These are phyloP conservation scores for Anguilla obscura DNA, from an alignment of 2,797 vertebrate genomes.

Conservation along the genomic window DNA sequence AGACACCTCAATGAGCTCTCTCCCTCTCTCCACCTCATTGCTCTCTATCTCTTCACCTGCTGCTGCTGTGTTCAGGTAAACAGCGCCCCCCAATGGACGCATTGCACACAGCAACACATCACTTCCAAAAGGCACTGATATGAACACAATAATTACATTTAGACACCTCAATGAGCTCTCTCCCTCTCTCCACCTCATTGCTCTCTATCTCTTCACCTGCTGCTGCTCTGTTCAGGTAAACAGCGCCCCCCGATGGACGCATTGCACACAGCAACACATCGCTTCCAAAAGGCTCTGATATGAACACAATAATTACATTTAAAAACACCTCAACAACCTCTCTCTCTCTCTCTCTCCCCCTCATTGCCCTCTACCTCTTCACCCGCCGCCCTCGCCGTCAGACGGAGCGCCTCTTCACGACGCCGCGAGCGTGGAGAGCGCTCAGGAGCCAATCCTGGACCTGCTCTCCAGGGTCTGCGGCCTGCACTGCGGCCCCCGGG, in stretches of 20 bases:
- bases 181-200: background rate
- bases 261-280: background rate
- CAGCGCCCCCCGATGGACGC: constrained; percentile 25
- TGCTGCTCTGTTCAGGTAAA: constrained; percentile 88
- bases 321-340: too few relatives aligned
- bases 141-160: background rate
- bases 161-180: background rate
- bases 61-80: constrained; percentile 88
- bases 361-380: background rate
- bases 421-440: constrained; percentile 79
- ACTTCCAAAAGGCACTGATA: background rate
- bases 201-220: background rate
- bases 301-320: background rate
- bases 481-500: constrained; percentile 76
- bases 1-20: background rate
- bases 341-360: background rate
- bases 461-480: constrained; percentile 86
- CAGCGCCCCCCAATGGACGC: constrained; percentile 26
- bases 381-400: constrained; percentile 42
- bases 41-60: background rate
- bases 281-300: too few relatives aligned
- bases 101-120: background rate
- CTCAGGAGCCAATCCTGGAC: constrained; percentile 90
- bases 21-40: background rate
- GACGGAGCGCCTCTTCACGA: constrained; percentile 68